These are phyloP conservation scores for Thalpophila matura DNA, from an alignment of 2,888 invertebrate species.

Conservation along the genomic window DNA sequence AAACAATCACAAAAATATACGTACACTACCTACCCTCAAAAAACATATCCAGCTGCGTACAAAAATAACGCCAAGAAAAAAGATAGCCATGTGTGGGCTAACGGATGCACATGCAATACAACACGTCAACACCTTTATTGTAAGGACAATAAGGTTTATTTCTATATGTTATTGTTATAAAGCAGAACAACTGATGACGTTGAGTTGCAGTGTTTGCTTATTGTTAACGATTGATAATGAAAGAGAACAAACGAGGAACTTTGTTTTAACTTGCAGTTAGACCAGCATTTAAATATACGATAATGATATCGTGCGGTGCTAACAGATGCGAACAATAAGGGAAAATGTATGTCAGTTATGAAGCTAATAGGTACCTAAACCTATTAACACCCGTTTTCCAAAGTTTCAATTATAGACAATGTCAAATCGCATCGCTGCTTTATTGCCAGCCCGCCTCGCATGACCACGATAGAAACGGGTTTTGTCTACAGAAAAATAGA, in stretches of 20 bases:
- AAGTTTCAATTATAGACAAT: constrained; percentile 3
- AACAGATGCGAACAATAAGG: constrained; percentile 24
- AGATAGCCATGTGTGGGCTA: constrained; percentile 72
- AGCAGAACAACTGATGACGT: constrained; percentile 63
- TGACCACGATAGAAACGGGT: too few relatives aligned
- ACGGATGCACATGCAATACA: constrained; percentile 64
- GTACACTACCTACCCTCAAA: constrained; percentile 74
- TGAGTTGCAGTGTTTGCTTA: constrained; percentile 63
- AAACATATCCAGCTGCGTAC: constrained; percentile 78
- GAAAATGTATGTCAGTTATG: constrained; percentile 28
- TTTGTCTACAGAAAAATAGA: too few relatives aligned
- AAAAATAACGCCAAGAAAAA: constrained; percentile 75
- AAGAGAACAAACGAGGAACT: constrained; percentile 61
- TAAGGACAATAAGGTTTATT: constrained; percentile 56
- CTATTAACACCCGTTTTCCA: constrained; percentile 23
- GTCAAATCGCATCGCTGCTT: too few relatives aligned
- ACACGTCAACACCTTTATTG: constrained; percentile 60
- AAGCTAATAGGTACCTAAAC: constrained; percentile 11
- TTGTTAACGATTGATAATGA: constrained; percentile 63
- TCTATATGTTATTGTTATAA: constrained; percentile 55
- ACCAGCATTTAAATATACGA: constrained; percentile 33
- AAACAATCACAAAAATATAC: constrained; percentile 60
- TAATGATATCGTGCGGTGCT: constrained; percentile 34
- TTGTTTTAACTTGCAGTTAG: constrained; percentile 48
- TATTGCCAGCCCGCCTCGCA: too few relatives aligned